Conservation (phyloP, 2,113 vertebrate genomes). For the Cottus gobio region DNA sequence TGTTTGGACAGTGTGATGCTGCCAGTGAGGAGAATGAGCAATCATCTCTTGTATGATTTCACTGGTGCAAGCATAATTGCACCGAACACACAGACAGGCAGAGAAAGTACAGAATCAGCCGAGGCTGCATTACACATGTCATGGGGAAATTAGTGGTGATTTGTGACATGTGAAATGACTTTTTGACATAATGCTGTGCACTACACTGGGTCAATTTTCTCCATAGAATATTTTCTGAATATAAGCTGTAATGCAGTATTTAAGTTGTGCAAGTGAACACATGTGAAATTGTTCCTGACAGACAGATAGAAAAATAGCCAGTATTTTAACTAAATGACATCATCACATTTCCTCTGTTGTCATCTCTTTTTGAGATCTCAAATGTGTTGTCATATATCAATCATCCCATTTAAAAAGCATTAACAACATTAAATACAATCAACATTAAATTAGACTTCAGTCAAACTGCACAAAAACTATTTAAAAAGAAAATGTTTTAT, state of each 20-base stretch:
- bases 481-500: background rate
- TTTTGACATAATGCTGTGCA: slow-evolving; percentile 2
- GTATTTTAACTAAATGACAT: background rate
- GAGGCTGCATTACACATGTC: slow-evolving; percentile 19
- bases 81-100: too few relatives aligned
- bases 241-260: too few relatives aligned
- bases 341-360: background rate
- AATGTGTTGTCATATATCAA: background rate
- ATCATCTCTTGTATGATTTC: too few relatives aligned
- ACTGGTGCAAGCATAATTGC: too few relatives aligned
- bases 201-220: background rate
- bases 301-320: background rate
- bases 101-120: slow-evolving; percentile 1
- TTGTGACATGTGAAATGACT: background rate
- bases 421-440: background rate
- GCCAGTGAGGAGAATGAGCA: too few relatives aligned
- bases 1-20: too few relatives aligned
- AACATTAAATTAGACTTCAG: background rate
- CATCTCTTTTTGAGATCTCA: background rate
- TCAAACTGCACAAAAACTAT: background rate
- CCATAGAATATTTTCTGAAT: background rate
- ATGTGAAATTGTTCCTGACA: too few relatives aligned
- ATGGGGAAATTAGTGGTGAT: slow-evolving; percentile 20
- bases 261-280: too few relatives aligned
- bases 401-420: background rate